Base-by-base conservation (phyloP, 2,113 vertebrate genomes). In the Campylorhamphus procurvoides region DNA sequence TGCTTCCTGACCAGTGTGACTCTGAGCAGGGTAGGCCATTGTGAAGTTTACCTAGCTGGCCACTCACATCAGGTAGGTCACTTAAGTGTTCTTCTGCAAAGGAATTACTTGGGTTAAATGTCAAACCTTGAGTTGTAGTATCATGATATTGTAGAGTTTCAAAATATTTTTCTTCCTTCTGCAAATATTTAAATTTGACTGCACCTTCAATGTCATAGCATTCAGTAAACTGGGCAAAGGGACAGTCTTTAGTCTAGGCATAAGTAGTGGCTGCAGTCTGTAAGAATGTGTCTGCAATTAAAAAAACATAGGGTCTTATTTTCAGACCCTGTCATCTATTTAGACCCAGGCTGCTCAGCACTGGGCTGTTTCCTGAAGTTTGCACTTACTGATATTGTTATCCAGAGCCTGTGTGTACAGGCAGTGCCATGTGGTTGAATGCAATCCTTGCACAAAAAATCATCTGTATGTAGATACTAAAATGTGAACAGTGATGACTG, bases 401-500 rank as follows among this genome's bases (percentile, higher is more conserved):
- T 67, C 76, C 68, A 73, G 75, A 86, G 88, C 75, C 69, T 33
- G 20, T 62, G 66, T 84, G 56, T 83, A 67, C 82, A 71, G 84
- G 84, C 78, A 47, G 27, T 80, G 59, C 72, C 39, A 10, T 58
- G 64, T 44, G 72, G 63, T 40, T 87, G 89, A 85, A 85, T 85
- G 84, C 55, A 66, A 23, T 29, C 47, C 50, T 59, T 90, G 90
- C 88, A 95, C 90, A 87, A 93, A 88, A 90, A 86, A 86, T 96
- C 78, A 69, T 94, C 90, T 92, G 88, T 90, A 46, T 81, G 69
- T 77, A 90, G 89, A 80, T 89, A 86, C 35, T 29, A 37, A 83
- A 77, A 77, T 67, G 42, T 67, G 89, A 94, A 94, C 94, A 96
- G 83, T 63, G 76, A 50, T 81, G 93, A 47, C 88, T 94, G 64